Percentiles rank a stretch among this genome's conserved stretches.
Evolutionary conservation across 2,797 vertebrate genomes (phyloP).

Genomic region (Sebastes hubbsi): DNA sequence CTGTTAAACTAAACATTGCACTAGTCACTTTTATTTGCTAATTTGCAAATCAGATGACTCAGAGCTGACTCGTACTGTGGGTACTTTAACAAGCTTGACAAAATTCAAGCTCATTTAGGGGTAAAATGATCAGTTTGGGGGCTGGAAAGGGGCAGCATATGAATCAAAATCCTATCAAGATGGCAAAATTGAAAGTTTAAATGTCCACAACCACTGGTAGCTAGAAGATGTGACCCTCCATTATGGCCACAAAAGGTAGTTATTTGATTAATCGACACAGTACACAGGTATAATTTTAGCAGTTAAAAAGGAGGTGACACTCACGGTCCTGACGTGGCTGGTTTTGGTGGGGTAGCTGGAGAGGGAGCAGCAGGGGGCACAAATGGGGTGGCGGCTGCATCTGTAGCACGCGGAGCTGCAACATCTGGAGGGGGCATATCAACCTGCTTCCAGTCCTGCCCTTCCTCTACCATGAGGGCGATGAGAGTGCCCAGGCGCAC

Average conservation of each 20-base stretch:
- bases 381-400: constrained; percentile 28
- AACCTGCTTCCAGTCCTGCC: constrained; percentile 94
- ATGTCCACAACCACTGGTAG: neutral
- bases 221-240: neutral
- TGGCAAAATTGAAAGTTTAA: neutral
- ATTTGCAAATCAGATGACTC: neutral
- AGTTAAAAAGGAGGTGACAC: constrained; percentile 50
- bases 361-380: constrained; percentile 46
- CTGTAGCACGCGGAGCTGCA: constrained; percentile 47
- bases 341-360: constrained; percentile 55
- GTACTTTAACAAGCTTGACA: neutral
- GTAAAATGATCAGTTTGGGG: neutral
- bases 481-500: constrained; percentile 90
- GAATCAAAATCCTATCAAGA: neutral
- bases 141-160: no score
- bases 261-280: neutral
- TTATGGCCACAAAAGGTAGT: neutral
- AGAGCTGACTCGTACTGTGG: neutral
- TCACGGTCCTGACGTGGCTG: constrained; percentile 79
- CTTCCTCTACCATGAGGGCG: constrained; percentile 93
- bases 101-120: neutral
- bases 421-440: constrained; percentile 84
- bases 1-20: neutral
- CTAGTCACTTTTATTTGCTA: neutral
- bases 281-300: neutral